Conservation (phyloP, 1,140 invertebrate species). For the Sarcophaga peregrina region DNA sequence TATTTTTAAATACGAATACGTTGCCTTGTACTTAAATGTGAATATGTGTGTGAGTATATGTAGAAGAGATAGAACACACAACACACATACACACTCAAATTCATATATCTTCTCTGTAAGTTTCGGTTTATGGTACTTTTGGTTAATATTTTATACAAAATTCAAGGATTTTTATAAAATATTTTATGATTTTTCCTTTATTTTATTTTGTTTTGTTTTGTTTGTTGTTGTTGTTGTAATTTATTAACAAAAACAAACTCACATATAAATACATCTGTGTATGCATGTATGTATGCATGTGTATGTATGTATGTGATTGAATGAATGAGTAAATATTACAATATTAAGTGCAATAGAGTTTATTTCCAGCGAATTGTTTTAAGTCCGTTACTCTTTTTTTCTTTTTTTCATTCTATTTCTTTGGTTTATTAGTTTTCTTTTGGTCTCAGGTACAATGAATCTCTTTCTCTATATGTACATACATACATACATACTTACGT, state of each 20-base stretch:
- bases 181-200: neutral
- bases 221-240: neutral
- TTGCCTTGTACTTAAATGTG: neutral
- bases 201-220: neutral
- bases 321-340: no score
- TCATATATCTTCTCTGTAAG: neutral
- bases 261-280: no score
- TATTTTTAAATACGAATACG: no score
- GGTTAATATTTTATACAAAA: conserved; percentile 15
- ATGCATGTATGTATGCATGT: neutral
- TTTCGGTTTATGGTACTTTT: conserved; percentile 17
- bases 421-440: no score
- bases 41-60: neutral
- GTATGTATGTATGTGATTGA: no score
- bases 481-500: no score
- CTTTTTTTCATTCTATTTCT: no score
- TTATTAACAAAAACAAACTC: neutral
- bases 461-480: no score
- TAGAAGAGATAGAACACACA: neutral
- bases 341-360: neutral
- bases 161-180: conserved; percentile 1
- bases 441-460: no score
- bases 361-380: neutral
- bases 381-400: neutral
- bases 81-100: neutral